Evolutionary conservation across 2,888 invertebrate genomes (phyloP), one percentile per base, ranked within the genome.

Genomic region (Watsonalla cultraria): DNA sequence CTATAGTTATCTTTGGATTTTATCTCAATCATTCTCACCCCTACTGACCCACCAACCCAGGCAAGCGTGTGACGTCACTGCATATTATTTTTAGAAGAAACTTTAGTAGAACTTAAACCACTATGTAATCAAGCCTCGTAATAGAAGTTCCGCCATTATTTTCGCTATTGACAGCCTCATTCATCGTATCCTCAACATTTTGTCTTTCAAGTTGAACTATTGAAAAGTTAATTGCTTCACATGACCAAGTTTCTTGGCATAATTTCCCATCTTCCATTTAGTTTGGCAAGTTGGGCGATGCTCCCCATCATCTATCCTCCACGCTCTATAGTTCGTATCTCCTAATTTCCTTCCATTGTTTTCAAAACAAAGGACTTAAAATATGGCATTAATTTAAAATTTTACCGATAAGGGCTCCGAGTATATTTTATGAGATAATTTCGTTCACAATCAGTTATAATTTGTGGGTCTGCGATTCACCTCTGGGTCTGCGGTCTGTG

Each of bases 241-340:
- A 59, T 62, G 66, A 24, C 57, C 33, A 66, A 68, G 51, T 68
- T 68, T 61, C 65, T 61, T 63, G 66, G 69, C 65, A 53, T 52
- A 49, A 45, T 55, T 50, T 63, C 69, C 62, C 57, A 65, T 53
- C 35, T 49, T 37, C 51, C 51, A 60, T 62, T 55, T 64, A 59
- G 54, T 58, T 61, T 53, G 8, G 49, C 6, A 68, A 69, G 65
- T 68, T 65, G 58, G 54, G 60, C 66, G 55, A 55, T 58, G 60
- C 62, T 53, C 56, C 49, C 49, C 49, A 49, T 49, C 37, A 39
- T 49, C 49, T 49, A 49, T 49, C 37, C 49, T 49, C 37, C 49
- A 49, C 37, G 49, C 52, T 56, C 54, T 47, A 58, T 57, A 56
- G 58, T 53, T 56, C 33, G 54, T 47, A 52, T 57, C 58, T 56